These are phyloP conservation scores for Dysmachus trigonus DNA, from an alignment of 2,888 invertebrate species.

Conservation along the genomic window DNA sequence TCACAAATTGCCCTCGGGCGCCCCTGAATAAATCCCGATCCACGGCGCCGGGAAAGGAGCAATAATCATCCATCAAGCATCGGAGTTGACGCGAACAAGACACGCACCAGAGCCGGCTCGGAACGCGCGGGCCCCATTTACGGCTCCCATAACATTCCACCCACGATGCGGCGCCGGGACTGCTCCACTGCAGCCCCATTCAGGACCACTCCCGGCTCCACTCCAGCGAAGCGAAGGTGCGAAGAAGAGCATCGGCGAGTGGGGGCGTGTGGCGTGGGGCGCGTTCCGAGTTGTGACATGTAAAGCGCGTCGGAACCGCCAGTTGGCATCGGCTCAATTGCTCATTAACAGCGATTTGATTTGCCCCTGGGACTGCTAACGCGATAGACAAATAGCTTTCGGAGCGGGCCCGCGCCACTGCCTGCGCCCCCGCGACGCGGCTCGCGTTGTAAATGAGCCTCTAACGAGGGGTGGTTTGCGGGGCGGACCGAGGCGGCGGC, in stretches of 20 bases:
- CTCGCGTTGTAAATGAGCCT: slow-evolving; percentile 39
- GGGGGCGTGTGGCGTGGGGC: neutral
- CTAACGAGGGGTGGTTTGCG: slow-evolving; percentile 38
- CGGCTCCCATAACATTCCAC: slow-evolving; percentile 25
- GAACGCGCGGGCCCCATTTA: slow-evolving; percentile 10
- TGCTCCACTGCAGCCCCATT: slow-evolving; percentile 21
- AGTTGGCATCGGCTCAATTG: slow-evolving; percentile 46
- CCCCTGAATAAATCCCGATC: neutral
- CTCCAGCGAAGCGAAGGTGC: slow-evolving; percentile 20
- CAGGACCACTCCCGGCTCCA: neutral
- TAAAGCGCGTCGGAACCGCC: slow-evolving; percentile 29
- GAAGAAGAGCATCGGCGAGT: slow-evolving; percentile 13
- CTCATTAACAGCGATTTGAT: slow-evolving; percentile 49
- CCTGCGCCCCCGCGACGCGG: neutral
- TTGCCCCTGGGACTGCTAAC: slow-evolving; percentile 42
- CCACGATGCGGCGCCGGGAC: neutral
- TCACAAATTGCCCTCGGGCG: neutral
- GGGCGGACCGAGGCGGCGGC: too few relatives aligned
- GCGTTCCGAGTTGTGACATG: slow-evolving; percentile 10
- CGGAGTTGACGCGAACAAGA: slow-evolving; percentile 18
- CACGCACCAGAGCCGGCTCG: slow-evolving; percentile 4
- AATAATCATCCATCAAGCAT: slow-evolving; percentile 17
- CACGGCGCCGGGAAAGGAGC: neutral
- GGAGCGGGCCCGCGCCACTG: neutral
- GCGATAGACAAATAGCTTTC: slow-evolving; percentile 43